A percentile compares a stretch with the other conserved stretches of the same genome.
Evolutionary conservation across 2,113 vertebrate genomes (phyloP).

Genomic region (Gavialis gangeticus): DNA sequence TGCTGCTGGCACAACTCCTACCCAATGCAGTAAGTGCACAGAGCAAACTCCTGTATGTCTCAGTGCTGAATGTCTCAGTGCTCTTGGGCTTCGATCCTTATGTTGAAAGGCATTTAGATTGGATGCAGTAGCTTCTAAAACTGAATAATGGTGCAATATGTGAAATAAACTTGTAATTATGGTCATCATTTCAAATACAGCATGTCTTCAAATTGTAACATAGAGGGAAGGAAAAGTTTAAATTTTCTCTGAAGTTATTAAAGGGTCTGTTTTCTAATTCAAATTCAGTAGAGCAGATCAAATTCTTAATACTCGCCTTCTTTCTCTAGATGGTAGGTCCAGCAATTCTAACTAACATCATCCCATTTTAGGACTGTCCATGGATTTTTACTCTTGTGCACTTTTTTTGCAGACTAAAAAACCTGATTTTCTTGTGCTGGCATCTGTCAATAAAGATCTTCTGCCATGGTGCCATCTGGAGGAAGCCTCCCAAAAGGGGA

Average conservation of each 20-base stretch:
- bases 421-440: not conserved
- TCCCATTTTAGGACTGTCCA: not conserved
- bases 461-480: not conserved
- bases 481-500: not conserved
- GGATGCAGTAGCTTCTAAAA: not conserved
- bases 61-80: not conserved
- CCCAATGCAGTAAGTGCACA: not conserved
- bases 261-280: conserved; percentile 1
- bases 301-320: not conserved
- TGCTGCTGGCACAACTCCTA: fast-evolving
- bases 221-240: no score
- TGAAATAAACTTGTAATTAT: not conserved
- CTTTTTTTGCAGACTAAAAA: not conserved
- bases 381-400: not conserved
- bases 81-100: not conserved
- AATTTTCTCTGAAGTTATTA: not conserved
- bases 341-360: not conserved
- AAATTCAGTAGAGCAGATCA: not conserved
- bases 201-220: no score
- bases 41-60: not conserved
- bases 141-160: no score
- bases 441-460: not conserved
- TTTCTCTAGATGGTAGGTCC: not conserved
- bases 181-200: not conserved
- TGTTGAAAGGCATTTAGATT: not conserved